A percentile compares a stretch with the other conserved stretches of the same genome.
Evolutionary conservation across 64 coral and sea anemone species (phyloP).

Genomic region (Actinia tenebrosa): DNA sequence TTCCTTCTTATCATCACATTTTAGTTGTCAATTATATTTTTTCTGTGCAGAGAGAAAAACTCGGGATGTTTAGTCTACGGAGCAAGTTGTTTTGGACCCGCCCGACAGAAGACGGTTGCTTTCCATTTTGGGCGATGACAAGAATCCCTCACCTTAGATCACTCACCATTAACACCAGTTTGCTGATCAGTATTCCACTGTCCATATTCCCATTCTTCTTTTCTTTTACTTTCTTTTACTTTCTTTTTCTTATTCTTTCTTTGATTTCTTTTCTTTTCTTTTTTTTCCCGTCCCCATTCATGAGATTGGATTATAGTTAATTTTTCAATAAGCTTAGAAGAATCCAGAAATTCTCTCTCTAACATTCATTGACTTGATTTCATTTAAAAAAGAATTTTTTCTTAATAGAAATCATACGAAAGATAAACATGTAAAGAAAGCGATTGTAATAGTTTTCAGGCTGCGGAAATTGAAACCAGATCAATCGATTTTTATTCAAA

Average conservation of each 20-base stretch:
- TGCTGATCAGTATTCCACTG: background rate
- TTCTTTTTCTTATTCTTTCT: background rate
- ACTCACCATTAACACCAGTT: background rate
- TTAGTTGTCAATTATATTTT: background rate
- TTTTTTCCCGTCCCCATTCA: too few relatives aligned
- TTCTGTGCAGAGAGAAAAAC: background rate
- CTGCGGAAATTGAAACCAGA: too few relatives aligned
- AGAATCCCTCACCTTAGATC: background rate
- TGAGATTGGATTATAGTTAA: too few relatives aligned
- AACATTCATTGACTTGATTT: too few relatives aligned
- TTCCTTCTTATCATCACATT: background rate
- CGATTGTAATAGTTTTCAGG: too few relatives aligned
- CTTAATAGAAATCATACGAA: too few relatives aligned
- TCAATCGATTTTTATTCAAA: too few relatives aligned
- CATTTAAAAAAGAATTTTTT: too few relatives aligned
- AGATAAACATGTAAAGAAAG: too few relatives aligned
- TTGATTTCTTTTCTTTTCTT: background rate
- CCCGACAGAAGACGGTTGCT: background rate
- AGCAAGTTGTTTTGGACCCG: constrained; percentile 13
- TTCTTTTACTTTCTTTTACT: background rate
- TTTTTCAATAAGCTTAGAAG: too few relatives aligned
- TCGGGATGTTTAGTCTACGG: constrained; percentile 14
- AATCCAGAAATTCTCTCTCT: too few relatives aligned
- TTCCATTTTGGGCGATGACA: constrained; percentile 24
- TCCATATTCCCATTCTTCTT: background rate